Base-by-base conservation (phyloP, 2,113 vertebrate genomes). In the Rhinoderma darwinii region DNA sequence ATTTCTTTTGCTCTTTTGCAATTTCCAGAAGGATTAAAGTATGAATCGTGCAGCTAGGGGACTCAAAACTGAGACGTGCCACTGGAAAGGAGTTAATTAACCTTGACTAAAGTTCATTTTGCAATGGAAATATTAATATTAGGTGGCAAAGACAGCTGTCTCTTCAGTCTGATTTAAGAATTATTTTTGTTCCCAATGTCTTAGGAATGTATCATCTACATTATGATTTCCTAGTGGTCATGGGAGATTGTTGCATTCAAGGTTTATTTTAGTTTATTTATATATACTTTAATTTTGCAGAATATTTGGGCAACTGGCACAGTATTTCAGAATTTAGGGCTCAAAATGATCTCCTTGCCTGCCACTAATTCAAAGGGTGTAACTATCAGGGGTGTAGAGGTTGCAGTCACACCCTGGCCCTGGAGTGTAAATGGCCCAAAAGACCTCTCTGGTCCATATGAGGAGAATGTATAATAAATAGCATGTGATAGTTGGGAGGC, bases 11-110 rank as follows among this genome's bases (percentile, higher is more conserved):
- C 73, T 44, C n/a, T 91, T 82, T 88, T 90, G 8, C 2, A 84
- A 83, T 88, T 86, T 91, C 63, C 79, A 66, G 50, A 76, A 90
- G 88, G 47, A 91, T 90, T 90, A 89, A 89, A 90, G 77, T 63
- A 5, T 47, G 17, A 82, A 56, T 86, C 77, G 15, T 86, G 35
- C 84, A 56, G 84, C 0, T 74, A 32, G 80, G 88, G 84, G 35
- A 30, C 37, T 63, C 44, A 35, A 86, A 70, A n/a, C 35, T 50
- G 68, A 70, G 89, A 76, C 10, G 2, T 35, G 39, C 7, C 27
- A 83, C 51, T 78, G 77, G 37, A 89, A 88, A 66, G 44, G 82
- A 86, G 41, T 88, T 86, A 88, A 75, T 91, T 90, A 89, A 89
- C 50, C 63, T 91, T 90, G 86, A 89, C 44, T 88, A 25, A 90